Evolutionary conservation across 2,113 vertebrate species (phyloP), one percentile per base, ranked within the genome.

Genomic region (Chloropsis hardwickii): DNA sequence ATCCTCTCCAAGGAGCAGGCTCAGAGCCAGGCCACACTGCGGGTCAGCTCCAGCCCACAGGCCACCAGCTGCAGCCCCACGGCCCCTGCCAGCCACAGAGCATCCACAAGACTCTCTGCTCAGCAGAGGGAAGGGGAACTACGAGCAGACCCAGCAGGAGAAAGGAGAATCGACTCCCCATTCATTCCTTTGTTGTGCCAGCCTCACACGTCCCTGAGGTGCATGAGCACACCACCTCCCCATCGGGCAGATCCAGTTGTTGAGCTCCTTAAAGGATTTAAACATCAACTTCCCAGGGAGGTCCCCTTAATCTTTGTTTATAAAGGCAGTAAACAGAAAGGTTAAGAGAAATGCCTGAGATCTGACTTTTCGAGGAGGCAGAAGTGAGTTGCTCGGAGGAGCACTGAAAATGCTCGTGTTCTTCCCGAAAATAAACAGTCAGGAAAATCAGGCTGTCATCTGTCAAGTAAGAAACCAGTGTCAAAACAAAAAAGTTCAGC

Each of bases 141-240:
- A 12, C 0, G 14, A 58, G 81, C 62, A 62, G 73, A 53, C 1
- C 29, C 72, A 54, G 53, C 70, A 69, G 73, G 23, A 88, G 53
- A 40, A 40, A 44, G 44, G n/a, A 85, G 65, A 90, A 82, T 6
- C 23, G 31, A 2, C 37, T 39, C 61, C 58, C 5, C 1, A 0
- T n/a, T 74, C 1, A 1, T 28, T 51, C 20, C 60, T 58, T 24
- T 10, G 14, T 17, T 4, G n/a, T 6, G 56, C 28, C 84, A 61
- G 45, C 16, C 64, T 39, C 2, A 0, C 1, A 0, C 3, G 0
- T 9, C 58, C 76, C 58, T 1, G 28, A 64, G 92, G n/a, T 3
- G 2, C 8, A 8, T 0, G 6, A 62, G n/a, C 61, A 40, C 17
- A 18, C 18, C 48, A 9, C n/a, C 66, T 65, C 57, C 42, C 47